Evolutionary conservation across 2,888 invertebrate species (phyloP), one percentile per base, ranked within the genome.

Genomic region (Argyresthia albistria): DNA sequence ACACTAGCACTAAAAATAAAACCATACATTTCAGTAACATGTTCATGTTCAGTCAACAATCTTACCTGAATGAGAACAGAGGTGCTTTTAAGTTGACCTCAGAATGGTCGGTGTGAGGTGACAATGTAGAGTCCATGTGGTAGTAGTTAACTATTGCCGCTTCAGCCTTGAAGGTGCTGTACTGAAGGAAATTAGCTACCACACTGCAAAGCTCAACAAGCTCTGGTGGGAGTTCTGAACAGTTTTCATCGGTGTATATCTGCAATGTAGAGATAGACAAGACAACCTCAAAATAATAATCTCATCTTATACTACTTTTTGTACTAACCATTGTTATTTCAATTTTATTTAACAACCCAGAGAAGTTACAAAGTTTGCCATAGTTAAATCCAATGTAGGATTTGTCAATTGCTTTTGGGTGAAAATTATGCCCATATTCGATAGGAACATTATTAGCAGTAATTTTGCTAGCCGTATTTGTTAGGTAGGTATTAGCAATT

Each of bases 141-240:
- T 99, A 99, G 75, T 94, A 99, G 82, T 99, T 99, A 0, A 99
- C 91, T 63, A 99, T 99, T 0, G 96, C 97, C 12, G 99, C 98
- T 84, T 99, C 94, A 0, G 98, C 93, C 53, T 74, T 83, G 69
- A 93, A 97, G 50, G 89, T 69, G 0, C 64, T 55, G 66, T 90
- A 91, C 2, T 90, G 91, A 16, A 94, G 68, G 16, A 77, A 76
- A 39, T 72, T 60, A 0, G 93, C 91, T 53, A 98, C 81, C 53
- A 90, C 88, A 66, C 88, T 79, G 49, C 92, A 91, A 54, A 97
- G 72, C 35, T 83, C 75, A 1, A 80, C 80, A 53, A 98, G 79
- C 63, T 97, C 96, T 11, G 66, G 58, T 0, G 97, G 97, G 76
- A 98, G 95, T 9, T 76, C 66, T 49, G 90, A 87, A 70, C 88